These are phyloP conservation scores for Drosophila yakuba DNA, from an alignment of 1,140 invertebrate species.

Conservation along the genomic window DNA sequence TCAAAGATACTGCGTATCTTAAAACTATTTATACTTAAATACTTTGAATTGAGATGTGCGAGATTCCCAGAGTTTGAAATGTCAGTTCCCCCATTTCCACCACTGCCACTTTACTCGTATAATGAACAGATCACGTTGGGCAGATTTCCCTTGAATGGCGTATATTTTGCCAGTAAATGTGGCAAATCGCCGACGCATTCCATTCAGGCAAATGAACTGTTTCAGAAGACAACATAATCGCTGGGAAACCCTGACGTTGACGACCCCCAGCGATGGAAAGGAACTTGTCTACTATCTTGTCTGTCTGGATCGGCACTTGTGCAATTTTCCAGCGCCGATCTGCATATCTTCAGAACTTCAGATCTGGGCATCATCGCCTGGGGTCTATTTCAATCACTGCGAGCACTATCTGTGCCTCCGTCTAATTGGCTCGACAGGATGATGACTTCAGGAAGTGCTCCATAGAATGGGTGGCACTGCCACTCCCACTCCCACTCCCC, in stretches of 20 bases:
- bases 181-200: conserved; percentile 57
- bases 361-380: conserved; percentile 9
- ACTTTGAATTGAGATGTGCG: too few relatives aligned
- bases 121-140: conserved; percentile 23
- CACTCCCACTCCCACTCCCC: too few relatives aligned
- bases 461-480: conserved; percentile 5
- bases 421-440: conserved; percentile 64
- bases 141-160: conserved; percentile 55
- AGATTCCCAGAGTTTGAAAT: background rate
- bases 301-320: conserved; percentile 39
- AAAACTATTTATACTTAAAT: too few relatives aligned
- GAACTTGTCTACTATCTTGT: conserved; percentile 1
- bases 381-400: conserved; percentile 44
- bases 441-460: conserved; percentile 68
- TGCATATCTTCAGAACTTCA: background rate
- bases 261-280: conserved; percentile 66
- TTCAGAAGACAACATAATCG: conserved; percentile 5
- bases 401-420: conserved; percentile 26
- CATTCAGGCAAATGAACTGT: conserved; percentile 59
- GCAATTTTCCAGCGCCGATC: conserved; percentile 5
- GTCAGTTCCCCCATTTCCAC: background rate
- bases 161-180: conserved; percentile 72
- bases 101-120: background rate
- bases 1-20: too few relatives aligned
- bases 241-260: conserved; percentile 14